These are phyloP conservation scores for Pantherophis guttatus DNA, from an alignment of 2,113 vertebrate genomes.

Conservation along the genomic window DNA sequence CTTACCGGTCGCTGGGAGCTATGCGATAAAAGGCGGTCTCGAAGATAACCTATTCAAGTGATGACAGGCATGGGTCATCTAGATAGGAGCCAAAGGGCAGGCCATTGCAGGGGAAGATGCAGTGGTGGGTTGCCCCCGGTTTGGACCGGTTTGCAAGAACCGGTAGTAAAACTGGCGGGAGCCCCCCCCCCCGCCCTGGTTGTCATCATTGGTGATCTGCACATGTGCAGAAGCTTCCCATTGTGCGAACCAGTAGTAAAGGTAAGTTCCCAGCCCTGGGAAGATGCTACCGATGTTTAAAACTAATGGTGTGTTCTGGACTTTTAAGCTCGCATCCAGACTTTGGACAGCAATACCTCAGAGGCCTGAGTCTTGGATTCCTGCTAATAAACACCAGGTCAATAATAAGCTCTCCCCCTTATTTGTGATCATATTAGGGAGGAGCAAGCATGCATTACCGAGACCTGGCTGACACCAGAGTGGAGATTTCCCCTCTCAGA, in stretches of 20 bases:
- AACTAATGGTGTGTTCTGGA: not conserved
- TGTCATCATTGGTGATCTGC: too few relatives aligned
- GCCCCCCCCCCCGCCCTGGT: too few relatives aligned
- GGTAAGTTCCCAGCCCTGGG: too few relatives aligned
- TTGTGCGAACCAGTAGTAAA: too few relatives aligned
- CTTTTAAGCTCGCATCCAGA: not conserved
- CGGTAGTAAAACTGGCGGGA: too few relatives aligned
- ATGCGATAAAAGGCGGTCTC: too few relatives aligned
- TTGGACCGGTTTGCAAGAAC: too few relatives aligned
- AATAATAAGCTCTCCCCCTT: not conserved
- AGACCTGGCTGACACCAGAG: not conserved
- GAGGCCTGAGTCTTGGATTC: not conserved
- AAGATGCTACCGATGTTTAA: not conserved
- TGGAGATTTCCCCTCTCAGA: not conserved
- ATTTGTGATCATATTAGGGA: not conserved
- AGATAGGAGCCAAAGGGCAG: not conserved
- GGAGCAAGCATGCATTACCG: not conserved
- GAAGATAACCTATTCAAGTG: not conserved
- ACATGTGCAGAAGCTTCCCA: too few relatives aligned
- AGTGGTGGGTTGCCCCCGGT: too few relatives aligned
- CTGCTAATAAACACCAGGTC: not conserved
- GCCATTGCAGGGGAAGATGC: not conserved
- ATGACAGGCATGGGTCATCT: not conserved
- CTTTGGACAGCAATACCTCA: not conserved
- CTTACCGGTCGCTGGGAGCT: too few relatives aligned